Base-by-base conservation (phyloP, 2,797 vertebrate species). In the Rhabdomys pumilio region DNA sequence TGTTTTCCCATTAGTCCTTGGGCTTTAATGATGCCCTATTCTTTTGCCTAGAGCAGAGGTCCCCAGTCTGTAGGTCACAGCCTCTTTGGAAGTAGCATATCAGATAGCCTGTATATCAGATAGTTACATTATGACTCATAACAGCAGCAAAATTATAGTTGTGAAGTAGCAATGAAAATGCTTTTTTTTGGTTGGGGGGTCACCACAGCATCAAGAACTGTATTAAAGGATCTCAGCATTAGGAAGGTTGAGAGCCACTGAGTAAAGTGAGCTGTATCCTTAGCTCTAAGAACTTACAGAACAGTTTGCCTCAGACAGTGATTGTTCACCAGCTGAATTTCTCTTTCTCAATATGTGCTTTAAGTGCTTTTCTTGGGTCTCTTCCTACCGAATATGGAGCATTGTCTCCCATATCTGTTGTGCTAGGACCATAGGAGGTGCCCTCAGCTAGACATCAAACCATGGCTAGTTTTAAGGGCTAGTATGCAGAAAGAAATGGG, bases 381-480 rank as follows among this genome's bases (percentile, higher is more conserved):
- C 69, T 89, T 82, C 44, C 89, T 80, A n/a, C 61, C 6, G 1
- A 87, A 69, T 20, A 7, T 55, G 63, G 61, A 53, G 0, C 41
- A 38, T 85, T 38, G 26, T 79, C 72, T 79, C 91, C 81, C 63
- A 22, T 26, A 76, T 41, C 24, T 55, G 7, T 10, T 47, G 26
- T 67, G 89, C 80, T 26, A 13, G 75, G 67, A 31, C 82, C 50
- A 38, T 29, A 31, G n/a, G 20, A 88, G 11, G 29, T 50, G 44
- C 61, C 61, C 38, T 91, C 50, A 44, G 57, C 72, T 63, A 61
- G 72, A 63, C 75, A 53, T 65, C 69, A 65, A 93, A 90, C 59
- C 41, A 11, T 63, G 38, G 92, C 91, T 95, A 24, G 75, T 91
- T 72, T 89, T 63, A 72, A 87, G 50, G 82, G 57, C 91, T 77